Evolutionary conservation across 1,140 invertebrate species (phyloP), one percentile per base, ranked within the genome.

Genomic region (Atta colombica): DNA sequence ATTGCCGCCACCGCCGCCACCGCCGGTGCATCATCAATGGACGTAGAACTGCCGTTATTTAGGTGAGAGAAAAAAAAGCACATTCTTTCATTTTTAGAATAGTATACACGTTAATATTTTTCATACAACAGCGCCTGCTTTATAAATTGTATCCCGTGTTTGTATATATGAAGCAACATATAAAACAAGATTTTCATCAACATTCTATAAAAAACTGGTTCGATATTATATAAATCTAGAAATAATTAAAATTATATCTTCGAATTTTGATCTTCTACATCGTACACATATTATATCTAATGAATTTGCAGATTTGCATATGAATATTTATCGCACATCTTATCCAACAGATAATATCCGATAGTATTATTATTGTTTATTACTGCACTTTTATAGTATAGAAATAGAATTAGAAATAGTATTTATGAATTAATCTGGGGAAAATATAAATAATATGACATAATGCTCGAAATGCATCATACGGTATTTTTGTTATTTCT

Each of bases 21-120:
- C 94, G 28, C 89, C 89, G 45, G 81, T 18, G 69, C 96, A 96
- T 92, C 96, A 96, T 91, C 93, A 96, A 91, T 96, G 96, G 96
- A 95, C 96, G 94, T 96, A 96, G 95, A 90, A 91, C 65, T 78
- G 87, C 75, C 86, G 78, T 90, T 88, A 85, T 90, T 90, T 89
- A 90, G 88, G 89, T 90, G 65, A 91, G 86, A 85, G 49, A 31
- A 31, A 45, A 6, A 28, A 39, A 8, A 39, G 21, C 45, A 14
- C 55, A 6, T 25, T 80, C 10, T 55, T 63, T 84, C 12, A 18
- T 63, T 49, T n/a, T 28, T 80, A 88, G 10, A 45, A 45, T 53
- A 21, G 8, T 18, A 45, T 8, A 28, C 8, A 1, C 21, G 31
- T 2, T 74, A 18, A 14, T 63, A 16, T 28, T 21, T 18, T 25